Percentiles rank a stretch among this genome's conserved stretches.
These are phyloP conservation scores for Anorthoa munda DNA, from an alignment of 2,888 invertebrate species.

Conservation along the genomic window DNA sequence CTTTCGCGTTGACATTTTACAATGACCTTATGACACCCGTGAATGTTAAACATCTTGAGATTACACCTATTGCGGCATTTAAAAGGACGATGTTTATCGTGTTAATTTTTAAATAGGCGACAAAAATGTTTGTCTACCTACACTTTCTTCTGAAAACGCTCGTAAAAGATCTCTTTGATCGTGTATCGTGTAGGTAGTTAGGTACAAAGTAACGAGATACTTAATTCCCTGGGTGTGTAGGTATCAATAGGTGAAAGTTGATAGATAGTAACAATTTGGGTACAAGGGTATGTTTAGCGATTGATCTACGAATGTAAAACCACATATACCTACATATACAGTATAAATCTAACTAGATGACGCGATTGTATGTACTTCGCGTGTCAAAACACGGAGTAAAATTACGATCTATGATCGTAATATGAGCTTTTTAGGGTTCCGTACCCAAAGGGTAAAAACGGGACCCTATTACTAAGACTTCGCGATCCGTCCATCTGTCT, in stretches of 20 bases:
- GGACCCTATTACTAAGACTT: too few species aligned
- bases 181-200: conserved; percentile 24
- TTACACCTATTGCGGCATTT: conserved; percentile 37
- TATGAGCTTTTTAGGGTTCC: too few species aligned
- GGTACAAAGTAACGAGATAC: conserved; percentile 24
- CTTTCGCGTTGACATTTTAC: conserved; percentile 60
- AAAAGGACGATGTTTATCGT: conserved; percentile 33
- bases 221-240: conserved; percentile 18
- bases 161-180: conserved; percentile 54
- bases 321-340: too few species aligned
- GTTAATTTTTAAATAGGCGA: conserved; percentile 18
- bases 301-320: background rate
- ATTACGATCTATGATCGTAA: too few species aligned
- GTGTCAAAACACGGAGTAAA: too few species aligned
- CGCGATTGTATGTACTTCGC: too few species aligned
- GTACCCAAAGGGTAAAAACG: too few species aligned
- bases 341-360: too few species aligned
- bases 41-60: conserved; percentile 56
- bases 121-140: conserved; percentile 24
- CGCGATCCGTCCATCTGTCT: too few species aligned
- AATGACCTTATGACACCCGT: conserved; percentile 47
- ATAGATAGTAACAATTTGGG: background rate
- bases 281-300: background rate
- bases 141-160: conserved; percentile 50
- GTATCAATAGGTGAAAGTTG: conserved; percentile 36